Conservation (phyloP, 2,888 invertebrate species). For the Chloroclysta siterata region DNA sequence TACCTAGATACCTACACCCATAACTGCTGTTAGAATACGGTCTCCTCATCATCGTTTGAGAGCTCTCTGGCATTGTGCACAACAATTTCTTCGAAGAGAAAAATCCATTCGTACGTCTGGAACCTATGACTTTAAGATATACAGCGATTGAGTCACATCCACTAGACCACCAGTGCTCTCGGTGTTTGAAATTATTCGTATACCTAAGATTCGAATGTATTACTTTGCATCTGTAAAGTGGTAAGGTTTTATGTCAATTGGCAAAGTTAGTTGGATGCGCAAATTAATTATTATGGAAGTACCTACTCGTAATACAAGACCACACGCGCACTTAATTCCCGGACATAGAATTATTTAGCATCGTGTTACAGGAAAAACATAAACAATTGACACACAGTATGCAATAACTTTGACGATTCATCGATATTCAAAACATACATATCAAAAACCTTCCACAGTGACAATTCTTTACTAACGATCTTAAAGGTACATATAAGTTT, state of each 20-base stretch:
- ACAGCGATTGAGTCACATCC: too few relatives aligned
- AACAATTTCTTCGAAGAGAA: too few relatives aligned
- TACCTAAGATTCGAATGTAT: background rate
- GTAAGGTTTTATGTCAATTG: background rate
- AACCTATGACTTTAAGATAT: too few relatives aligned
- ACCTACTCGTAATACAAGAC: slow-evolving; percentile 6
- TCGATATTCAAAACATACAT: background rate
- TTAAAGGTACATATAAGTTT: too few relatives aligned
- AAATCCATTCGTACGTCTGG: too few relatives aligned
- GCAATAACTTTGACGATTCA: slow-evolving; percentile 15
- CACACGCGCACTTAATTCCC: slow-evolving; percentile 1
- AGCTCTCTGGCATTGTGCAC: too few relatives aligned
- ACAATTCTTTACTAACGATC: background rate
- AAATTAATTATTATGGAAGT: slow-evolving; percentile 12
- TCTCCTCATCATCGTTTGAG: too few relatives aligned
- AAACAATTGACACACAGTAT: slow-evolving; percentile 11
- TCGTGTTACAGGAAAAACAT: slow-evolving; percentile 28
- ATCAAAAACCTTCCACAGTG: background rate
- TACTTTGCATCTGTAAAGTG: background rate
- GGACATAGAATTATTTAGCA: slow-evolving; percentile 10
- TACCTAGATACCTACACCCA: too few relatives aligned
- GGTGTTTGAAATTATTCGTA: background rate
- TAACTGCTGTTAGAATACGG: too few relatives aligned
- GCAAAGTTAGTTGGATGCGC: background rate
- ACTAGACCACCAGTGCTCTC: too few relatives aligned